A percentile compares a stretch with the other conserved stretches of the same genome.
Conservation (phyloP, 2,888 invertebrate genomes). For the Didymodactylos carnosus region DNA sequence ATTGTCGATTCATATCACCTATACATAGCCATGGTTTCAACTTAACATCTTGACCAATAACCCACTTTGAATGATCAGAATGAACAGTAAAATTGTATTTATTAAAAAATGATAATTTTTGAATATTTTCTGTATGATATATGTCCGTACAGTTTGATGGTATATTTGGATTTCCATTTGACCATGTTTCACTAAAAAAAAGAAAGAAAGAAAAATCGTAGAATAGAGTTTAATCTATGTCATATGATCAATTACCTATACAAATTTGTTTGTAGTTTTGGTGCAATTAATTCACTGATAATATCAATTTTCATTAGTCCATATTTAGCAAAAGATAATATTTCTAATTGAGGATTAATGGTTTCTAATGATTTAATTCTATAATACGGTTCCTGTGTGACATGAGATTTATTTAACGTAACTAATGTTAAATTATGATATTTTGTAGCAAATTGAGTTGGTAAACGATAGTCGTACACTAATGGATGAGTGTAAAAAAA, state of each 20-base stretch:
- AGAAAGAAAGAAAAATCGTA: too few relatives aligned
- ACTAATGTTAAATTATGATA: too few relatives aligned
- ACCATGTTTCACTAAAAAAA: slow-evolving; percentile 1
- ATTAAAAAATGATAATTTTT: background rate
- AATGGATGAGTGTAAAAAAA: background rate
- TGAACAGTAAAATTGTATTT: background rate
- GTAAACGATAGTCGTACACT: background rate
- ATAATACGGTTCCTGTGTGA: background rate
- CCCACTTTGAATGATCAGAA: slow-evolving; percentile 12
- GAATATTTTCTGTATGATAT: background rate
- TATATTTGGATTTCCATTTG: background rate
- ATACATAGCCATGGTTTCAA: slow-evolving; percentile 1
- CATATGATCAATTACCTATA: too few relatives aligned
- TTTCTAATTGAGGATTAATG: background rate
- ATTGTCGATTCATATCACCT: slow-evolving; percentile 13
- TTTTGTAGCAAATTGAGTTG: background rate
- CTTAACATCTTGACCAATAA: background rate
- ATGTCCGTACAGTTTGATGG: background rate
- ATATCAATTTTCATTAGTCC: background rate
- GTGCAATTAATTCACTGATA: background rate
- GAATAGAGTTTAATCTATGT: too few relatives aligned
- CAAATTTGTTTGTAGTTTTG: background rate
- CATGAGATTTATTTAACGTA: background rate
- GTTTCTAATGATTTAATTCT: background rate
- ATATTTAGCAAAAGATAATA: background rate